Evolutionary conservation across 2,888 invertebrate genomes (phyloP).

Genomic region (Julus scandinavius): DNA sequence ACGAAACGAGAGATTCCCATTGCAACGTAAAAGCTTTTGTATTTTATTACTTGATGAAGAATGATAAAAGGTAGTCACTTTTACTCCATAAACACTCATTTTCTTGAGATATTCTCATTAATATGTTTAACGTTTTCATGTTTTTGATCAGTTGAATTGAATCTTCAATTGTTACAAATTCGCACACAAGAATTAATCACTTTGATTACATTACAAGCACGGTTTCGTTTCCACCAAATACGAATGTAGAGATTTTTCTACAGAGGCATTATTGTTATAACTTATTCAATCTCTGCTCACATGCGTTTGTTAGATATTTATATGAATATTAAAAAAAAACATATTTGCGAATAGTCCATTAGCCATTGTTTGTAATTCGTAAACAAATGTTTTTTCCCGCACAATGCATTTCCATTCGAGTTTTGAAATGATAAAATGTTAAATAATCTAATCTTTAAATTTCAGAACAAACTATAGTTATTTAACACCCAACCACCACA

Average conservation of each 20-base stretch:
- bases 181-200: conserved; percentile 24
- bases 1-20: not conserved
- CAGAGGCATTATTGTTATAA: not conserved
- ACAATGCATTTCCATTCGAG: not conserved
- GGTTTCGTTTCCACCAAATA: not conserved
- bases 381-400: not conserved
- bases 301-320: conserved; percentile 46
- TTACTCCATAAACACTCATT: not conserved
- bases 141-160: not conserved
- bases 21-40: not conserved
- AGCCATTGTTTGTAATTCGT: not conserved
- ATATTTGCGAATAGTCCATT: not conserved
- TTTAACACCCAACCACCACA: no score
- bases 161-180: conserved; percentile 21
- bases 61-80: not conserved
- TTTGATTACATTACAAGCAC: not conserved
- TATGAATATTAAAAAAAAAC: conserved; percentile 7
- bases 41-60: not conserved
- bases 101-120: not conserved
- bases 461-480: no score
- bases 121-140: not conserved
- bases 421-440: not conserved
- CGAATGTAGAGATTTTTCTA: conserved; percentile 36
- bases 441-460: no score
- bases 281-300: conserved; percentile 45